Percentiles rank a stretch among this genome's conserved stretches.
Conservation (phyloP, 2,888 invertebrate genomes). For the Epinotia demarniana region DNA sequence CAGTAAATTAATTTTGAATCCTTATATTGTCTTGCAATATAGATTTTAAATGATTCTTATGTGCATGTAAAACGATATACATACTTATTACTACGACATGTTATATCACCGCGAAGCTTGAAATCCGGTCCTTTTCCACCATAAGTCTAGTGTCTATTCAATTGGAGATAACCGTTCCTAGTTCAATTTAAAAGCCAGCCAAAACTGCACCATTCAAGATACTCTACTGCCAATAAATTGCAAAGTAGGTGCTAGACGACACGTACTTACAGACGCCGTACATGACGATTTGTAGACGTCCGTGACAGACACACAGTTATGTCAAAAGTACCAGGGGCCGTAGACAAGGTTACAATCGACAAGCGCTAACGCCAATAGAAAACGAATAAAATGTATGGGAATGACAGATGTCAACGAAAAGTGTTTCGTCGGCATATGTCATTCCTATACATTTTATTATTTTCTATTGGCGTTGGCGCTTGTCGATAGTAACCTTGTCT, state of each 20-base stretch:
- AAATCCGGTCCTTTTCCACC: slow-evolving; percentile 11
- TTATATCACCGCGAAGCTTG: neutral
- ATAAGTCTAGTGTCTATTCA: slow-evolving; percentile 52
- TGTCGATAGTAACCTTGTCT: no score
- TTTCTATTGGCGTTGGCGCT: no score
- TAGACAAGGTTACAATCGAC: no score
- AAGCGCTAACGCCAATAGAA: no score
- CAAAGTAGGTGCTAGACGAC: slow-evolving; percentile 41
- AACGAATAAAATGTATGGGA: no score
- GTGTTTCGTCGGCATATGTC: no score
- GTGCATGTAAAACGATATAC: neutral
- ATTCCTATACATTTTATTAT: no score
- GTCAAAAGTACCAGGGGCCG: slow-evolving; percentile 7
- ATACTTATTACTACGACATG: neutral
- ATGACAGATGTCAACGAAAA: no score
- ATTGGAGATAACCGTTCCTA: slow-evolving; percentile 56
- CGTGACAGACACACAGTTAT: slow-evolving; percentile 10
- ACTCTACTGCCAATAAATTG: slow-evolving; percentile 58
- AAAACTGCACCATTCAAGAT: slow-evolving; percentile 61
- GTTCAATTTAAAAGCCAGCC: slow-evolving; percentile 68
- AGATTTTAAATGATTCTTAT: slow-evolving; percentile 7
- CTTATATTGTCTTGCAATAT: slow-evolving; percentile 20
- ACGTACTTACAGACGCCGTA: slow-evolving; percentile 28
- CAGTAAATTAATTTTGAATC: slow-evolving; percentile 9
- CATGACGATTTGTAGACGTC: slow-evolving; percentile 27